These are phyloP conservation scores for Drosophila kambysellisi DNA, from an alignment of 2,888 invertebrate species.

Conservation along the genomic window DNA sequence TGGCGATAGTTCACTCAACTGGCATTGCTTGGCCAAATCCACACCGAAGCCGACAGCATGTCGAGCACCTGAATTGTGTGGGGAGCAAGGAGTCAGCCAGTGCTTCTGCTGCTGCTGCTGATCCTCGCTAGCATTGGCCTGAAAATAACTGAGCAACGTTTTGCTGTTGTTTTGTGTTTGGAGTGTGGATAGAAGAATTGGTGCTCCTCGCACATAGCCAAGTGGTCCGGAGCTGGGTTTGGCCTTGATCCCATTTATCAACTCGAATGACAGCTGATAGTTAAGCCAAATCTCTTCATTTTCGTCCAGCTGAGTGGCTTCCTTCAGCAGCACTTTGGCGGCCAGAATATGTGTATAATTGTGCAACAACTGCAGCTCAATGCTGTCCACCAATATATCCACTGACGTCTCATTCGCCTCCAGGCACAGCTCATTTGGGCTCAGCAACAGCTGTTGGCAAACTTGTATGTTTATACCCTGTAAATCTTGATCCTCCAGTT, in stretches of 20 bases:
- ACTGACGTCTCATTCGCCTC: constrained; percentile 46
- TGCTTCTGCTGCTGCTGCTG: constrained; percentile 30
- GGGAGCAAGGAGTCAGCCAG: constrained; percentile 53
- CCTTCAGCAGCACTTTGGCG: constrained; percentile 39
- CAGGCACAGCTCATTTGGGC: constrained; percentile 26
- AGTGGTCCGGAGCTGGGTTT: constrained; percentile 76
- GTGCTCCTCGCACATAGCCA: constrained; percentile 79
- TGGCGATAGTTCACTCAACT: constrained; percentile 55
- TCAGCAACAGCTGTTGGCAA: constrained; percentile 34
- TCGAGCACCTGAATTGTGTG: background rate
- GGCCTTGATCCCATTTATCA: background rate
- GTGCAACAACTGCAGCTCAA: constrained; percentile 61
- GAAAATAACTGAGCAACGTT: constrained; percentile 73
- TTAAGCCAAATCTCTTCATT: constrained; percentile 64
- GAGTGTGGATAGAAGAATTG: constrained; percentile 74
- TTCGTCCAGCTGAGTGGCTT: constrained; percentile 21
- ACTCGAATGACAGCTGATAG: constrained; percentile 67
- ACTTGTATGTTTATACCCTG: constrained; percentile 44
- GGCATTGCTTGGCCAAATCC: constrained; percentile 75
- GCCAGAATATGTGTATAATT: constrained; percentile 65
- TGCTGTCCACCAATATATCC: constrained; percentile 39
- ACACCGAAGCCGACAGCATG: constrained; percentile 78
- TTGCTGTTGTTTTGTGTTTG: constrained; percentile 64
- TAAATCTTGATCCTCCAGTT: constrained; percentile 39
- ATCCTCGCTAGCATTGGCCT: constrained; percentile 38